Percentiles rank a stretch among this genome's conserved stretches.
Conservation (phyloP, 2,888 invertebrate genomes). For the Tenodera sinensis region DNA sequence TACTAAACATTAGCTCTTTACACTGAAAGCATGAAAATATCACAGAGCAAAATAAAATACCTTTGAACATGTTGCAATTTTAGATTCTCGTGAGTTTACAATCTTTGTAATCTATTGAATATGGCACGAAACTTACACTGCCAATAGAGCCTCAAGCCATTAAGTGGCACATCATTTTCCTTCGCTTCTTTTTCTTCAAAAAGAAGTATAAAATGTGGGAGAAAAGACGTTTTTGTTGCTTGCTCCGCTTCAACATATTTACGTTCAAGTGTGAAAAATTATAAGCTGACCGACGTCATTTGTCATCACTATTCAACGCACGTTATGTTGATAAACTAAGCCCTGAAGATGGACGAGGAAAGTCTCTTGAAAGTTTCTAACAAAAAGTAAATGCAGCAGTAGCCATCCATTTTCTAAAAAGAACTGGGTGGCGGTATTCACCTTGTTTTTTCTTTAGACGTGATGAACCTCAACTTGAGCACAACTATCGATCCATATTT, state of each 20-base stretch:
- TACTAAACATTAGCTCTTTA: too few relatives aligned
- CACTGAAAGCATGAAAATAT: too few relatives aligned
- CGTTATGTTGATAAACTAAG: not conserved
- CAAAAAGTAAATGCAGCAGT: not conserved
- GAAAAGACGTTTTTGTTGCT: not conserved
- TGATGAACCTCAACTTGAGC: not conserved
- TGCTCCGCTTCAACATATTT: not conserved
- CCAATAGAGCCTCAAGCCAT: too few relatives aligned
- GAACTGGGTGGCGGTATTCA: not conserved
- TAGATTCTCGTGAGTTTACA: too few relatives aligned
- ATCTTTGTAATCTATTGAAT: too few relatives aligned
- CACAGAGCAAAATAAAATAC: too few relatives aligned
- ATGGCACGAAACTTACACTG: too few relatives aligned
- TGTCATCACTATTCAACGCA: not conserved
- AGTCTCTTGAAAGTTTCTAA: not conserved
- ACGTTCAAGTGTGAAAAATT: not conserved
- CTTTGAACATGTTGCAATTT: too few relatives aligned
- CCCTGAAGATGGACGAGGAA: not conserved
- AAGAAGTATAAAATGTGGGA: too few relatives aligned
- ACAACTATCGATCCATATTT: not conserved
- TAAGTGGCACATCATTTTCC: too few relatives aligned
- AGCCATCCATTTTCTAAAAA: not conserved
- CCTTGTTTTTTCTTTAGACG: not conserved
- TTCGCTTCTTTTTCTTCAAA: too few relatives aligned
- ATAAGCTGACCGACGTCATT: not conserved